A percentile compares a stretch with the other conserved stretches of the same genome.
Conservation (phyloP, 2,113 vertebrate species). For the Panthera uncia region DNA sequence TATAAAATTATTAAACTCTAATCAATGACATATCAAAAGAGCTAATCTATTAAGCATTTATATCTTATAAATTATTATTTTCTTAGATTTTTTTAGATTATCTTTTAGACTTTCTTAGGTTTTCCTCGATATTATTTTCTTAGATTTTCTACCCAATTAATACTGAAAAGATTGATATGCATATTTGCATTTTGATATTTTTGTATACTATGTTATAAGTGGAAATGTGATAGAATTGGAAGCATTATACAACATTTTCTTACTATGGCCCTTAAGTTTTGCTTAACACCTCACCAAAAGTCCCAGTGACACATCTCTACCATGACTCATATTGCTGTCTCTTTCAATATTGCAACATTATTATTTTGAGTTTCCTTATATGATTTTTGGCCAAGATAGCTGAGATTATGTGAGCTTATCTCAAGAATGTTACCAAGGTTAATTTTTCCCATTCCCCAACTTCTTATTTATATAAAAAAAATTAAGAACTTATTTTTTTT, state of each 20-base stretch:
- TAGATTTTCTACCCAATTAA: background rate
- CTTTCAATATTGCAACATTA: constrained; percentile 43
- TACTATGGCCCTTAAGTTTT: background rate
- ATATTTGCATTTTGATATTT: background rate
- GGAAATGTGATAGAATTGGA: background rate
- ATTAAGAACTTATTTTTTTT: background rate
- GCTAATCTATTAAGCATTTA: background rate
- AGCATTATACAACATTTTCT: background rate
- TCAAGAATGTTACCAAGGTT: constrained; percentile 26
- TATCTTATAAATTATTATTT: background rate
- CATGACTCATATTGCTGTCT: constrained; percentile 42
- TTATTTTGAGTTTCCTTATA: constrained; percentile 57
- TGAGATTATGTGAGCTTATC: constrained; percentile 49
- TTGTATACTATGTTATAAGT: background rate
- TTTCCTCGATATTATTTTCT: background rate
- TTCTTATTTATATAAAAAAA: constrained; percentile 26
- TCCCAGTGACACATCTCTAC: background rate
- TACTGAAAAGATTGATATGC: background rate
- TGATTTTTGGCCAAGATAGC: constrained; percentile 48
- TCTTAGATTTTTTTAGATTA: background rate
- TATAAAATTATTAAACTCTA: background rate
- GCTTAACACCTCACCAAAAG: background rate
- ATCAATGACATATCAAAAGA: background rate
- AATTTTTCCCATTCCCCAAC: background rate
- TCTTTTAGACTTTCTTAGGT: too few relatives aligned